phyloP scores from a whole-genome alignment of 2,888 invertebrate genomes.

The Yponomeuta malinellus region DNA sequence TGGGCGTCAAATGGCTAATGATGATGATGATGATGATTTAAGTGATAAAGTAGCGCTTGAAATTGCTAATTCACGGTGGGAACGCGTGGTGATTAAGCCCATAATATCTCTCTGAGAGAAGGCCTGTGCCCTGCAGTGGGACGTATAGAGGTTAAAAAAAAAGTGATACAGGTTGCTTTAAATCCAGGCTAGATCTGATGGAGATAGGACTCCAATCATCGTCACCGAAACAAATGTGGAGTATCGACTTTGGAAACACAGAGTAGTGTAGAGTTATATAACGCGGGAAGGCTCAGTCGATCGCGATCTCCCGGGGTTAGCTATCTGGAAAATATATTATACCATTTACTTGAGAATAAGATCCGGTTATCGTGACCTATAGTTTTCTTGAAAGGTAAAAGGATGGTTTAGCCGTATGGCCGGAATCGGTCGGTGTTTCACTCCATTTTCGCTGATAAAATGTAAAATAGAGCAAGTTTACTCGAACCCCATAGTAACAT shows the following conservation, averaged over 20 bases:
- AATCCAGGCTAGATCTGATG: not conserved
- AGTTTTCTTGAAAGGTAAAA: conserved; percentile 2
- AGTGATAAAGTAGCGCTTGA: too few species aligned
- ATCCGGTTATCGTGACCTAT: conserved; percentile 2
- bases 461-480: not conserved
- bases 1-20: too few species aligned
- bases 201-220: not conserved
- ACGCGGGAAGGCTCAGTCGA: not conserved
- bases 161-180: not conserved
- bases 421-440: not conserved
- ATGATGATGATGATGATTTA: too few species aligned
- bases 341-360: conserved; percentile 1
- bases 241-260: not conserved
- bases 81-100: too few species aligned
- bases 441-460: conserved; percentile 1
- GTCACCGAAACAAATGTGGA: not conserved
- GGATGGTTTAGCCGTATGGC: not conserved
- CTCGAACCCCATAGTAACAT: too few species aligned
- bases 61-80: too few species aligned
- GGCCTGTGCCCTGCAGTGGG: too few species aligned
- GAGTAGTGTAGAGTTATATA: not conserved
- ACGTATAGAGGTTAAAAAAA: too few species aligned
- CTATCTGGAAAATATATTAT: conserved; percentile 3
- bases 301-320: conserved; percentile 2
- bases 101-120: too few species aligned